Percentiles rank a stretch among this genome's conserved stretches.
Conservation (phyloP, 1,140 invertebrate species). For the Choristoneura fumiferana region DNA sequence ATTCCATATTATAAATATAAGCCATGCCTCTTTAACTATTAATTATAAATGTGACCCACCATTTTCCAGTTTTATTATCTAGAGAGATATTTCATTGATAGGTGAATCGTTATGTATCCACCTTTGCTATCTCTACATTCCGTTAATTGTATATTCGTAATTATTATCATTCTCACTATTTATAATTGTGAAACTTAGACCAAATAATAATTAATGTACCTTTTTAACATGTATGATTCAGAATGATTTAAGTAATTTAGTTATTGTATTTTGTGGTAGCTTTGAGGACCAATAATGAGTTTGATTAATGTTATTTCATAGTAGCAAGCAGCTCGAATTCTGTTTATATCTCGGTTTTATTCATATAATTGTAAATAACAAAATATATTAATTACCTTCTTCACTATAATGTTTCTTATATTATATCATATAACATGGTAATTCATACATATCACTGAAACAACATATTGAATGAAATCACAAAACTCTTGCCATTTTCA, state of each 20-base stretch:
- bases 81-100: constrained; percentile 63
- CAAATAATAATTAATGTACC: constrained; percentile 78
- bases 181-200: constrained; percentile 77
- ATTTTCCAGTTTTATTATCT: constrained; percentile 71
- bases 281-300: constrained; percentile 73
- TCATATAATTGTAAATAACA: constrained; percentile 74
- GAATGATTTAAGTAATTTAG: constrained; percentile 54
- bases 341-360: constrained; percentile 69
- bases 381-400: constrained; percentile 67
- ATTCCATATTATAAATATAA: constrained; percentile 52
- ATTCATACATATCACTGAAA: constrained; percentile 14
- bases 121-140: constrained; percentile 73
- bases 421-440: background rate
- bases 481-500: constrained; percentile 17
- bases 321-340: constrained; percentile 63
- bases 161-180: constrained; percentile 68
- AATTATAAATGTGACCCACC: constrained; percentile 70
- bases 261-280: constrained; percentile 67
- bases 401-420: constrained; percentile 29
- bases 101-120: constrained; percentile 53
- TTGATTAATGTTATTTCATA: constrained; percentile 62
- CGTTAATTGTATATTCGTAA: constrained; percentile 68
- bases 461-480: constrained; percentile 3
- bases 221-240: constrained; percentile 69
- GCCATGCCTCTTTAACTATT: constrained; percentile 59